Evolutionary conservation across 2,888 invertebrate species (phyloP), one percentile per base, ranked within the genome.

Genomic region (Neuroscelio doddi): DNA sequence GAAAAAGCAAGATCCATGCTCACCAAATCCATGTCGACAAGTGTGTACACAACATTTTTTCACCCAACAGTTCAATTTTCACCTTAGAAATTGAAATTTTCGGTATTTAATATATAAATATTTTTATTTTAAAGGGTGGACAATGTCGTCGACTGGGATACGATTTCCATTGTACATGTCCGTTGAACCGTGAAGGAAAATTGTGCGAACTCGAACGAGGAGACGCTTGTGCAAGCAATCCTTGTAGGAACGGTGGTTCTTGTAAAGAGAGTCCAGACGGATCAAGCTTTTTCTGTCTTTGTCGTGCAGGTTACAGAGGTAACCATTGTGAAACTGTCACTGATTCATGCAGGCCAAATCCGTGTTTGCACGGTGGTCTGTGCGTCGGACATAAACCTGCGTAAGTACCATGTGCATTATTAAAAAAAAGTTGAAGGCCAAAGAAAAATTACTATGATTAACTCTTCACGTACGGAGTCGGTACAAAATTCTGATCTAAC

Each of bases 281-380:
- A 41, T 93, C 92, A 21, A 93, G 93, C 24, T 97, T 93, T 89
- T 95, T 95, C 85, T 98, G 97, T 76, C 86, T 95, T 1, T 98
- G 97, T 80, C 90, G 95, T 1, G 93, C 95, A 1, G 96, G 96
- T 0, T 97, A 94, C 82, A 89, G 94, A 8, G 97, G 98, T 1
- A 93, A 93, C 81, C 92, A 92, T 71, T 98, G 97, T 82, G 96
- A 97, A 86, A 91, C 92, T 14, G 87, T 93, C 1, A 92, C 94
- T 0, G 95, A 96, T 81, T 94, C 94, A 0, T 98, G 97, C 79
- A 88, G 95, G 61, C 94, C 95, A 0, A 96, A 96, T 83, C 97
- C 96, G n/a, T 97, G 97, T 77, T 86, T 94, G 64, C 88, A 95
- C 81, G 96, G 95, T 17, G 97, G 97, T 24, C 88, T 93, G 38